A percentile compares a stretch with the other conserved stretches of the same genome.
These are phyloP conservation scores for Notospermus geniculatus DNA, from an alignment of 1,140 invertebrate species.

Conservation along the genomic window DNA sequence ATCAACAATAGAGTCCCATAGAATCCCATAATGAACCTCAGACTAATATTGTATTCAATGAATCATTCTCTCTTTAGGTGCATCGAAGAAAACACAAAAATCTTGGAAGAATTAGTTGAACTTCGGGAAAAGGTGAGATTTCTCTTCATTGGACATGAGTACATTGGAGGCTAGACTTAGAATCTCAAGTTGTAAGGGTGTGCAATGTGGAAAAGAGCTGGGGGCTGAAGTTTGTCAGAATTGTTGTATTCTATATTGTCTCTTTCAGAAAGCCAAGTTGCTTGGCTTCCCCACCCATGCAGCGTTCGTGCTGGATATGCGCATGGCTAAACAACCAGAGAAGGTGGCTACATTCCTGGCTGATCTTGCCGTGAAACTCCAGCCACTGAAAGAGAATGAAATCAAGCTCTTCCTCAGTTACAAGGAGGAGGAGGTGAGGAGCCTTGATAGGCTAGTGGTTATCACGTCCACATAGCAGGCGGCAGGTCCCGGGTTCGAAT, in stretches of 20 bases:
- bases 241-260: slow-evolving; percentile 8
- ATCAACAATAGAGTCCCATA: too few relatives aligned
- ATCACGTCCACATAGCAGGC: too few relatives aligned
- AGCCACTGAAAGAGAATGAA: slow-evolving; percentile 57
- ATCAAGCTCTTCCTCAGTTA: slow-evolving; percentile 54
- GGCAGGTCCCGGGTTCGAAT: too few relatives aligned
- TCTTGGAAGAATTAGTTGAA: slow-evolving; percentile 60
- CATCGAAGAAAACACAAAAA: slow-evolving; percentile 57
- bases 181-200: too few relatives aligned
- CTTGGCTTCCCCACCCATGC: slow-evolving; percentile 60
- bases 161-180: too few relatives aligned
- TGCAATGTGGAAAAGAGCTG: too few relatives aligned
- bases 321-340: slow-evolving; percentile 60
- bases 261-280: slow-evolving; percentile 54
- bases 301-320: slow-evolving; percentile 58
- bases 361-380: slow-evolving; percentile 57
- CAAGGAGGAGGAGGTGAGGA: slow-evolving; percentile 58
- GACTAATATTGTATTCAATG: too few relatives aligned
- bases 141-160: not conserved
- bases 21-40: too few relatives aligned
- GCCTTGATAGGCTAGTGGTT: not conserved
- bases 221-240: too few relatives aligned
- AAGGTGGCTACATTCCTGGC: slow-evolving; percentile 57
- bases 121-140: slow-evolving; percentile 55
- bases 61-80: slow-evolving; percentile 47